A percentile compares a stretch with the other conserved stretches of the same genome.
Conservation (phyloP, 2,888 invertebrate species). For the Endotricha flammealis region DNA sequence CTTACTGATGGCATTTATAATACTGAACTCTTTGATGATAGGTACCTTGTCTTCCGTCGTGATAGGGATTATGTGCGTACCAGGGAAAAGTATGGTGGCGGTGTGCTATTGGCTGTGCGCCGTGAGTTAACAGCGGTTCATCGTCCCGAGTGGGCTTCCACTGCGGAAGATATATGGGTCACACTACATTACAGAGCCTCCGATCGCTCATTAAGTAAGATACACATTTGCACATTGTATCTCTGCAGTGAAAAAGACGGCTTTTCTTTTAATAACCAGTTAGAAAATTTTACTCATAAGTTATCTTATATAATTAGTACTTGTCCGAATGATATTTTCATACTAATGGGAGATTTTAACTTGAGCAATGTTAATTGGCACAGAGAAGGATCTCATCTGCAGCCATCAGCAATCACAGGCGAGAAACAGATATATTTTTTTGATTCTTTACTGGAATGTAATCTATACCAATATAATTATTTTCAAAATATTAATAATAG, state of each 20-base stretch:
- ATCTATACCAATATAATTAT: conserved; percentile 10
- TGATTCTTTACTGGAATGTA: conserved; percentile 2
- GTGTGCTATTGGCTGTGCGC: conserved; percentile 13
- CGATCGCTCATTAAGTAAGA: neutral
- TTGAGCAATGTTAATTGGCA: conserved; percentile 8
- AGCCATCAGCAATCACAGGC: conserved; percentile 3
- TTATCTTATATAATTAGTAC: conserved; percentile 8
- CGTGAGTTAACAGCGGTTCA: conserved; percentile 6
- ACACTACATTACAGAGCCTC: neutral
- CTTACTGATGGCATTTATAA: conserved; percentile 9
- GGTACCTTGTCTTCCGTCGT: conserved; percentile 13
- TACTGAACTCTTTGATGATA: conserved; percentile 13
- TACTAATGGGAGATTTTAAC: conserved; percentile 10
- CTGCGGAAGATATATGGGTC: conserved; percentile 16
- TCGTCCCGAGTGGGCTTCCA: conserved; percentile 9
- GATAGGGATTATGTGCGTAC: conserved; percentile 13
- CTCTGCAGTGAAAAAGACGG: conserved; percentile 1
- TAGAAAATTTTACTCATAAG: conserved; percentile 10
- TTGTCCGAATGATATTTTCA: neutral
- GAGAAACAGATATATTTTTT: conserved; percentile 5
- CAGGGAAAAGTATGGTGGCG: conserved; percentile 10
- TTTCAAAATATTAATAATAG: conserved; percentile 7
- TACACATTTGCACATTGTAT: conserved; percentile 8
- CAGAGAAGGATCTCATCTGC: neutral
- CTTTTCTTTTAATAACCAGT: neutral